Evolutionary conservation across 2,113 vertebrate species (phyloP).

Genomic region (Pagrus major): DNA sequence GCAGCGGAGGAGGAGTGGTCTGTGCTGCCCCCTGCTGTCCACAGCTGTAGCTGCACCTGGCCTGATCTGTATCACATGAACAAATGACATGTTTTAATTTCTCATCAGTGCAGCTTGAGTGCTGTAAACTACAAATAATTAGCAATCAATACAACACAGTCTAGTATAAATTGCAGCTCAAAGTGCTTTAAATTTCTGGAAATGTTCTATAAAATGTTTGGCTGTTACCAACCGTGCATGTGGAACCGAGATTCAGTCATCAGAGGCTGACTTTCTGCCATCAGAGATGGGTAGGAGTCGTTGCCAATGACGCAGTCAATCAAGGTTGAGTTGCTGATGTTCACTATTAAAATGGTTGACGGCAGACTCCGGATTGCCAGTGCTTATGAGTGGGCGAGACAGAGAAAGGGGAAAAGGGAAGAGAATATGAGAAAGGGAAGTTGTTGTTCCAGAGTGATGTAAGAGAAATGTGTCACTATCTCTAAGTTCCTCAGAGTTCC

Average conservation of each 20-base stretch:
- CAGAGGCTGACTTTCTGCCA: constrained; percentile 56
- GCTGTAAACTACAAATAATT: background rate
- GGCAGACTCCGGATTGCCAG: constrained; percentile 30
- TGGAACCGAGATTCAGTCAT: constrained; percentile 13
- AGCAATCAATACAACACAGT: background rate
- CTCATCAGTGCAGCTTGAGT: background rate
- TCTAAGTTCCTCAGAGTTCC: constrained; percentile 12
- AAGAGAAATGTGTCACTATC: background rate
- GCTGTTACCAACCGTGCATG: constrained; percentile 53
- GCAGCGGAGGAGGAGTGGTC: background rate
- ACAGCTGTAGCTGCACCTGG: constrained; percentile 19
- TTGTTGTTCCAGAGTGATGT: constrained; percentile 34
- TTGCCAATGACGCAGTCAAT: constrained; percentile 79
- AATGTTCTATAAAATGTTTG: background rate
- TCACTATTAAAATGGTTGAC: constrained; percentile 74
- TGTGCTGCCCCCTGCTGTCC: constrained; percentile 44
- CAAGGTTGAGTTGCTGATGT: constrained; percentile 82
- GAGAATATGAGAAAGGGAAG: constrained; percentile 59
- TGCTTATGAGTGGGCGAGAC: constrained; percentile 14
- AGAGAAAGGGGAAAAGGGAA: constrained; percentile 43
- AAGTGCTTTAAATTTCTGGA: background rate
- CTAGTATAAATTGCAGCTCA: background rate
- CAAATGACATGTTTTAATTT: background rate
- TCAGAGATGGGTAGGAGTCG: constrained; percentile 30
- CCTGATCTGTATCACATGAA: constrained; percentile 10